Evolutionary conservation across 2,888 invertebrate genomes (phyloP).

Genomic region (Bellardia pandia): DNA sequence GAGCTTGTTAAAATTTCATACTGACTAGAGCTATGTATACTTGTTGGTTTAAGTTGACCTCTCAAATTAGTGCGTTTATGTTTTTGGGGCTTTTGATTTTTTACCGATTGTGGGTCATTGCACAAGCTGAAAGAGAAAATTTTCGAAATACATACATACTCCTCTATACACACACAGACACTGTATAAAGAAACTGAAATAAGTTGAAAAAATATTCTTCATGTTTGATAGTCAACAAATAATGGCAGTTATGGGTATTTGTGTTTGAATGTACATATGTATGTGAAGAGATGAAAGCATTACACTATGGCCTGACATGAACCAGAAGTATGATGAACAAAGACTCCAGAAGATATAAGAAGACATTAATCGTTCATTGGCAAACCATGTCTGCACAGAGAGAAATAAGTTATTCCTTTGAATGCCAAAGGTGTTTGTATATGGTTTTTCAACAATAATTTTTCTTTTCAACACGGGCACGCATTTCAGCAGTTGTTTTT

Average conservation of each 20-base stretch:
- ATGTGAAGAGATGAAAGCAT: slow-evolving; percentile 6
- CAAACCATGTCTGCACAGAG: slow-evolving; percentile 1
- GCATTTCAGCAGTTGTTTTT: no score
- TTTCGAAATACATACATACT: neutral
- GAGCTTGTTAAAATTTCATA: slow-evolving; percentile 56
- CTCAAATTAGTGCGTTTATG: slow-evolving; percentile 72
- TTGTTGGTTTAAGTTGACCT: slow-evolving; percentile 63
- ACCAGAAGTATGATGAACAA: slow-evolving; percentile 58
- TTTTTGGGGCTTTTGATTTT: slow-evolving; percentile 71
- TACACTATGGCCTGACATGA: slow-evolving; percentile 52
- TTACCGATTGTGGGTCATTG: slow-evolving; percentile 73
- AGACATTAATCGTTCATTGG: slow-evolving; percentile 64
- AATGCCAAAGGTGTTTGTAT: neutral
- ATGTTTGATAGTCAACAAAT: slow-evolving; percentile 60
- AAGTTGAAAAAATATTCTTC: slow-evolving; percentile 27
- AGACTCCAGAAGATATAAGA: slow-evolving; percentile 57
- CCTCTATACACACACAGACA: neutral
- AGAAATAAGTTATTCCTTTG: slow-evolving; percentile 2
- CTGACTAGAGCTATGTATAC: slow-evolving; percentile 6
- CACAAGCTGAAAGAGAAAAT: slow-evolving; percentile 53
- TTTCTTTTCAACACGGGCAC: no score
- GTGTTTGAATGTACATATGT: neutral
- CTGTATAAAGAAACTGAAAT: slow-evolving; percentile 35
- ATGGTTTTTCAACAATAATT: no score
- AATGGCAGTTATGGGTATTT: slow-evolving; percentile 33